phyloP scores from a whole-genome alignment of 2,888 invertebrate genomes.

The Ferdinandea cuprea region DNA sequence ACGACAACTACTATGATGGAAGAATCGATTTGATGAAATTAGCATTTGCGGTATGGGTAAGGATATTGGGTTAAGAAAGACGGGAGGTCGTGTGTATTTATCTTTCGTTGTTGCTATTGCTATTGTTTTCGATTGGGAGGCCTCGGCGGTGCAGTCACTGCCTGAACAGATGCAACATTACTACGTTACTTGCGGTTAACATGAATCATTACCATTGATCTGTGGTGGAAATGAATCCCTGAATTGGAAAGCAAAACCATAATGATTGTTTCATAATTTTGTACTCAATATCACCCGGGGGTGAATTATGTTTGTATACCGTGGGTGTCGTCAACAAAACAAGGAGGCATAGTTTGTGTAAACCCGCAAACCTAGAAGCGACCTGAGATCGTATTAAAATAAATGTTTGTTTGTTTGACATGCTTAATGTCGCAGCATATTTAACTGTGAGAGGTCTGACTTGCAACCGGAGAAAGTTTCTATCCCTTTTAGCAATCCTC shows the following conservation, averaged over 20 bases:
- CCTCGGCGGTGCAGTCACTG: slow-evolving; percentile 4
- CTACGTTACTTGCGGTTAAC: slow-evolving; percentile 24
- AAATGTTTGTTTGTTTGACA: too few species aligned
- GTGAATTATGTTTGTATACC: too few species aligned
- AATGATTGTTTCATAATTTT: background rate
- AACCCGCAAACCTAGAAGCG: too few species aligned
- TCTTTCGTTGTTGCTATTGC: too few species aligned
- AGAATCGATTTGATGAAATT: slow-evolving; percentile 63
- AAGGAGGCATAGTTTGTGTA: too few species aligned
- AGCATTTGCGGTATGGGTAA: background rate
- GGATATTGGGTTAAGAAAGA: background rate
- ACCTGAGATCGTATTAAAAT: too few species aligned
- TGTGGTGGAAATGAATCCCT: slow-evolving; percentile 6
- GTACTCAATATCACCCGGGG: background rate
- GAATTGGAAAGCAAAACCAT: background rate
- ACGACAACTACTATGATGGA: slow-evolving; percentile 14
- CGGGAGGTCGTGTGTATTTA: slow-evolving; percentile 13
- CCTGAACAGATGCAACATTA: background rate
- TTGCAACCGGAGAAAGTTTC: too few species aligned
- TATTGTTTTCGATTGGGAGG: slow-evolving; percentile 19
- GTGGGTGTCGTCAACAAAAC: too few species aligned
- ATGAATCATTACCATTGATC: slow-evolving; percentile 10
- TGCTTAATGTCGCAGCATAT: too few species aligned
- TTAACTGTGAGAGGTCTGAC: too few species aligned
- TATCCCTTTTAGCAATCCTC: too few species aligned